Evolutionary conservation across 1,140 invertebrate species (phyloP), one percentile per base, ranked within the genome.

Genomic region (Trialeurodes vaporariorum): DNA sequence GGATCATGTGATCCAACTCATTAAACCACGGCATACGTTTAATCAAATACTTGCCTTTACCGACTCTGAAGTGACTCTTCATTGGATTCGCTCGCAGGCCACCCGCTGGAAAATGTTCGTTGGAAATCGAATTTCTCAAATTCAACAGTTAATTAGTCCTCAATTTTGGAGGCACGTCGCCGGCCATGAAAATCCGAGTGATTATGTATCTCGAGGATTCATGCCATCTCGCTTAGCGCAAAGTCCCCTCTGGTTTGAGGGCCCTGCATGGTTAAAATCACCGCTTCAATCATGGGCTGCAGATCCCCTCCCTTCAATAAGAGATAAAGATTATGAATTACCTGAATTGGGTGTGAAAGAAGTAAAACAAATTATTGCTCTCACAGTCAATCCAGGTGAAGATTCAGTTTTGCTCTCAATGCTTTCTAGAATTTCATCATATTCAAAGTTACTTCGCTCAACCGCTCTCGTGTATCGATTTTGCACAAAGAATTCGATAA

Each of bases 241-340:
- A 5, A 11, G 22, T 22, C 5, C 5, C 5, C 5, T 11, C 22
- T 61, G 60, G 60, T 11, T 23, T 5, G 24, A n/a, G 24, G 60
- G 60, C 5, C 60, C 60, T 61, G 5, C n/a, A 9, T 61, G 60
- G 60, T 61, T 61, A 25, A 11, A 5, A 9, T 9, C 5, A n/a
- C 60, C 60, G 11, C 9, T 61, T 11, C 5, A 9, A 5, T 2
- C n/a, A 25, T 61, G 60, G 60, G 5, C 60, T 22, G n/a, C 24
- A 9, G 60, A 61, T 61, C 27, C 23, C 64, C 34, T 27, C 21
- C 17, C 21, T 27, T 17, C 25, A 26, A 25, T 23, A 27, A 17
- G 25, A 65, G 13, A 27, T n/a, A n/a, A n/a, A n/a, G n/a, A n/a
- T n/a, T n/a, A 65, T 27, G 64, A 65, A 9, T n/a, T 65, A 24